phyloP scores from a whole-genome alignment of 37 sponge, comb jelly and placozoan species.

The Halichondria panicea region DNA sequence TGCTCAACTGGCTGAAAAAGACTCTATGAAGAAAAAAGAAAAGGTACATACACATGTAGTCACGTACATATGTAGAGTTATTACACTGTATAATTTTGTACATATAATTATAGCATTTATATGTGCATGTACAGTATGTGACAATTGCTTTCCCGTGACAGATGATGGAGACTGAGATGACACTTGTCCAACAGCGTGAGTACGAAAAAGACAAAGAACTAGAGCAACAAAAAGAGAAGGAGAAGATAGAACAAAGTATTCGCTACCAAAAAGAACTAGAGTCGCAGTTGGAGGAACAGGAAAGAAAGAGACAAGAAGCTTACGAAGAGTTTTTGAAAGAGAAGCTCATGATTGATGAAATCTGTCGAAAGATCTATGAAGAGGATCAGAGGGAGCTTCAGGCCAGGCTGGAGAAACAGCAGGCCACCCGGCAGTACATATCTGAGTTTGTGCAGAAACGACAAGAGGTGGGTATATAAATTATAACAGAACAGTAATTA shows the following conservation, averaged over 20 bases:
- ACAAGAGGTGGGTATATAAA: slow-evolving; percentile 63
- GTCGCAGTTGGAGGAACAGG: slow-evolving; percentile 93
- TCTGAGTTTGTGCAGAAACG: slow-evolving; percentile 85
- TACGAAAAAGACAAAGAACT: slow-evolving; percentile 57
- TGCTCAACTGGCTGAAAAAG: slow-evolving; percentile 95
- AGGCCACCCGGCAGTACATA: slow-evolving; percentile 83
- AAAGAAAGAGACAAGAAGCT: slow-evolving; percentile 73
- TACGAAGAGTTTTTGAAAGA: slow-evolving; percentile 98
- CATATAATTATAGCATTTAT: background rate
- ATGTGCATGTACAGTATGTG: too few species aligned
- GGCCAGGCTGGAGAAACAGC: slow-evolving; percentile 79
- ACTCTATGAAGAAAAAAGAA: slow-evolving; percentile 52
- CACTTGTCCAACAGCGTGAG: slow-evolving; percentile 66
- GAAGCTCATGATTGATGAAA: slow-evolving; percentile 99
- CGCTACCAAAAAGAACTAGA: slow-evolving; percentile 89
- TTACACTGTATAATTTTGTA: background rate
- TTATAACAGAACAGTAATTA: background rate
- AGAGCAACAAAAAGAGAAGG: slow-evolving; percentile 59
- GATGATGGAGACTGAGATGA: slow-evolving; percentile 62
- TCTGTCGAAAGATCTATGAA: slow-evolving; percentile 96
- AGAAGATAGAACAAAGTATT: slow-evolving; percentile 63
- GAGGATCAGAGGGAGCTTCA: slow-evolving; percentile 90
- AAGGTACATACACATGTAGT: slow-evolving; percentile 27
- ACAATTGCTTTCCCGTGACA: background rate
- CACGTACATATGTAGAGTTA: background rate